Percentiles rank a stretch among this genome's conserved stretches.
These are phyloP conservation scores for Hymenochirus boettgeri DNA, from an alignment of 2,113 vertebrate species.

Conservation along the genomic window DNA sequence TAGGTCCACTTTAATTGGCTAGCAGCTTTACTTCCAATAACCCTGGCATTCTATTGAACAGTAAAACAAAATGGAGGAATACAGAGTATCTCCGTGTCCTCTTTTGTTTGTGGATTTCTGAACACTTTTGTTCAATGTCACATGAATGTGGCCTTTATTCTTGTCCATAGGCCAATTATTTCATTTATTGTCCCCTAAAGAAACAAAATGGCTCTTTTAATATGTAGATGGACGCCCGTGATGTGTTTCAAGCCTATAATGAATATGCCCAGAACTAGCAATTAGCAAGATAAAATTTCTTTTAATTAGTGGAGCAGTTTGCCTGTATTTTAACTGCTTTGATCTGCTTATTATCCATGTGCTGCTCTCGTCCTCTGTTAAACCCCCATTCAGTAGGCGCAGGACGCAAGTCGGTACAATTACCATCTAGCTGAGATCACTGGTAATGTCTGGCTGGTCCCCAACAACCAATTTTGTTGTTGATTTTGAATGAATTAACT, in stretches of 20 bases:
- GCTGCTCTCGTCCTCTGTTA: constrained; percentile 44
- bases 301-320: constrained; percentile 36
- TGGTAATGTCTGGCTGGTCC: constrained; percentile 23
- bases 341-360: constrained; percentile 42
- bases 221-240: constrained; percentile 32
- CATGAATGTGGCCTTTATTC: constrained; percentile 19
- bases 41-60: too few species aligned
- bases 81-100: too few species aligned
- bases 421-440: constrained; percentile 44
- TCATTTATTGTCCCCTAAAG: constrained; percentile 9
- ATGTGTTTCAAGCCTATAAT: constrained; percentile 31
- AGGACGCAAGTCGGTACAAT: constrained; percentile 48
- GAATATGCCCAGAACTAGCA: constrained; percentile 32
- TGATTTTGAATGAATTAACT: too few species aligned
- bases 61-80: too few species aligned
- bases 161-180: constrained; percentile 34
- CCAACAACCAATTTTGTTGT: constrained; percentile 40
- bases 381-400: constrained; percentile 45
- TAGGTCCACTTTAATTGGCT: too few species aligned
- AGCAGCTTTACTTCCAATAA: too few species aligned
- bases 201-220: constrained; percentile 27
- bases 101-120: constrained; percentile 17
- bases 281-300: constrained; percentile 39
- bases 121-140: constrained; percentile 23
- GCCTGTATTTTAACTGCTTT: constrained; percentile 42